Evolutionary conservation across 92 coral and sea anemone species (phyloP).

Genomic region (Pocillopora meandrina): DNA sequence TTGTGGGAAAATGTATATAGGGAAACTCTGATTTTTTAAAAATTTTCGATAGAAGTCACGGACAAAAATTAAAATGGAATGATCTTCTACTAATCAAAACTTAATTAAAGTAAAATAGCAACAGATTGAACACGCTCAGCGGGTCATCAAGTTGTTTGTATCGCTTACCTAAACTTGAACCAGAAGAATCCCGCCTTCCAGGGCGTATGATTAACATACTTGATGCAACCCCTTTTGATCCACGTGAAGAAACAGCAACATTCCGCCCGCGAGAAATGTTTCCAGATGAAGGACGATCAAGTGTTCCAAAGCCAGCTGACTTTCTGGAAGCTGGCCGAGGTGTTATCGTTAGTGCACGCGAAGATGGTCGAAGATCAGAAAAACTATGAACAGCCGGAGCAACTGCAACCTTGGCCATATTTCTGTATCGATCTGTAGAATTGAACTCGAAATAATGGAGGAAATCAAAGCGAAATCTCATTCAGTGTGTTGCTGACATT

Average conservation of each 20-base stretch:
- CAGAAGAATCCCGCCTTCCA: conserved; percentile 66
- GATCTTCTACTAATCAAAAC: background rate
- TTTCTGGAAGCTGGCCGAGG: conserved; percentile 77
- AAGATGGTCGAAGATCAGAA: conserved; percentile 78
- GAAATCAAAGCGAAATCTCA: background rate
- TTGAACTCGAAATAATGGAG: too few species aligned
- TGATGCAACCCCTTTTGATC: conserved; percentile 32
- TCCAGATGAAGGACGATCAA: conserved; percentile 68
- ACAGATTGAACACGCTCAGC: conserved; percentile 5
- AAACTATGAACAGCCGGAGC: conserved; percentile 80
- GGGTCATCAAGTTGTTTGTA: background rate
- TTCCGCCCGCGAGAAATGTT: conserved; percentile 43
- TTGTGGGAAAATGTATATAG: too few species aligned
- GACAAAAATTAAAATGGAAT: background rate
- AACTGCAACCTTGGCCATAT: conserved; percentile 85
- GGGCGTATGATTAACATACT: conserved; percentile 36
- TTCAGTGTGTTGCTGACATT: background rate
- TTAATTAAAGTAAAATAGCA: conserved; percentile 9
- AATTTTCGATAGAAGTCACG: too few species aligned
- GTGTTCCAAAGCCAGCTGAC: conserved; percentile 43
- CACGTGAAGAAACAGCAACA: conserved; percentile 63
- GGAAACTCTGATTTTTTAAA: too few species aligned
- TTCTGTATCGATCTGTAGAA: background rate
- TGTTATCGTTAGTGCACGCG: conserved; percentile 73
- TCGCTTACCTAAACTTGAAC: conserved; percentile 69